Base-by-base conservation (phyloP, 2,113 vertebrate species). In the Equus quagga region DNA sequence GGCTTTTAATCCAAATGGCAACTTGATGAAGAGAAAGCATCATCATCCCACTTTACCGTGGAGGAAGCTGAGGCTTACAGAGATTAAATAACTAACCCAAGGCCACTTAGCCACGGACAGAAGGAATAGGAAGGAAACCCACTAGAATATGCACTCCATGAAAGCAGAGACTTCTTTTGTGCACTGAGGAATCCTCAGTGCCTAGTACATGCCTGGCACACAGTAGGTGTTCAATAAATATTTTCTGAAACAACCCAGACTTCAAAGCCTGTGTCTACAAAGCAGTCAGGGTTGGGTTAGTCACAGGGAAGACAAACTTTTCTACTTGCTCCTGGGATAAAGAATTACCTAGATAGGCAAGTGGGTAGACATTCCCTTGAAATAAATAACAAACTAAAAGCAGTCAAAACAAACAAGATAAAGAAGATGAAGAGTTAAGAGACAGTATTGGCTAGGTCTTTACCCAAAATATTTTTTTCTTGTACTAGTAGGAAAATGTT, bases 221-320 rank as follows among this genome's bases (percentile, higher is more conserved):
- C 1, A 72, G 26, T 10, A 82, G 73, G 56, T 70, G 5, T 17
- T 70, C 56, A 72, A 8, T 18, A 93, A 87, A 17, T 56, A 93
- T 82, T 94, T 94, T 94, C 81, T 76, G 94, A 67, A 92, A 26
- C 36, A 75, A 76, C n/a, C 36, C 80, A 80, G 69, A 94, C 62
- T 78, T 94, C 75, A 36, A 67, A 85, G 49, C 36, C 67, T 21
- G 5, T 31, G n/a, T 67, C 85, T 92, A 69, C 23, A 65, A 90
- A 75, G 36, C 33, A 33, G 49, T 44, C 58, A 33, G 64, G 60
- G 24, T 54, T 28, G 12, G 28, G 36, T 80, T 31, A 72, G 5
- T 67, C 70, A 75, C 23, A 41, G 51, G 92, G 70, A 94, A 79
- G 62, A 49, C 70, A 60, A 75, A 82, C 6, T 46, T 78, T 64